Evolutionary conservation across 2,888 invertebrate species (phyloP).

Genomic region (Latrodectus hesperus): DNA sequence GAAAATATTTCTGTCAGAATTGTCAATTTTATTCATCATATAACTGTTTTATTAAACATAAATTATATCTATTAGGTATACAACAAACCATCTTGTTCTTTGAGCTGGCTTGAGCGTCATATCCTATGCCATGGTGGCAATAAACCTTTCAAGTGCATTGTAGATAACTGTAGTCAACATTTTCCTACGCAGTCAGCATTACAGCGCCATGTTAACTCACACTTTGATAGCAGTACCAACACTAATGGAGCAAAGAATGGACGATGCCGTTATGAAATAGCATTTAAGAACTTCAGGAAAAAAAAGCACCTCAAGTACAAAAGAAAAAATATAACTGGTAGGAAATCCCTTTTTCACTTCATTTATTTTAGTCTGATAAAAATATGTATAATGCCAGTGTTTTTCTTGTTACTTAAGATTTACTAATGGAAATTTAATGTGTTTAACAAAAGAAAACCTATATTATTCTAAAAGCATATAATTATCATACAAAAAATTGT

Average conservation of each 20-base stretch:
- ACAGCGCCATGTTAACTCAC: slow-evolving; percentile 82
- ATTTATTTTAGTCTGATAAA: neutral
- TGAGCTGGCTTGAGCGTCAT: slow-evolving; percentile 94
- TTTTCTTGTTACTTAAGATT: neutral
- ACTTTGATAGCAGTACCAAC: slow-evolving; percentile 65
- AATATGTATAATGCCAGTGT: neutral
- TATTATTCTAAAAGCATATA: neutral
- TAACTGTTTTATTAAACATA: too few species aligned
- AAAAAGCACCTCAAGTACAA: slow-evolving; percentile 66
- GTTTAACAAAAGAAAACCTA: too few species aligned
- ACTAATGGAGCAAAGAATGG: slow-evolving; percentile 30
- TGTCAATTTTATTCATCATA: too few species aligned
- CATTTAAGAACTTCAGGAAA: slow-evolving; percentile 47
- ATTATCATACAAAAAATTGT: neutral
- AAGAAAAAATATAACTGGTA: slow-evolving; percentile 51
- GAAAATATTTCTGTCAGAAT: too few species aligned
- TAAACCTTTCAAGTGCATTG: slow-evolving; percentile 96
- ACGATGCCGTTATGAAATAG: slow-evolving; percentile 45
- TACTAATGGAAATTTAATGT: too few species aligned
- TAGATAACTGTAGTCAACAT: slow-evolving; percentile 87
- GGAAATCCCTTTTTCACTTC: neutral
- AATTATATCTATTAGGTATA: slow-evolving; percentile 79
- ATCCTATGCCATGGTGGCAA: slow-evolving; percentile 93
- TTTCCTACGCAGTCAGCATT: slow-evolving; percentile 80
- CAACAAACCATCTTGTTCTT: slow-evolving; percentile 91